These are phyloP conservation scores for Thinocorus orbignyianus DNA, from an alignment of 2,113 vertebrate genomes.

Conservation along the genomic window DNA sequence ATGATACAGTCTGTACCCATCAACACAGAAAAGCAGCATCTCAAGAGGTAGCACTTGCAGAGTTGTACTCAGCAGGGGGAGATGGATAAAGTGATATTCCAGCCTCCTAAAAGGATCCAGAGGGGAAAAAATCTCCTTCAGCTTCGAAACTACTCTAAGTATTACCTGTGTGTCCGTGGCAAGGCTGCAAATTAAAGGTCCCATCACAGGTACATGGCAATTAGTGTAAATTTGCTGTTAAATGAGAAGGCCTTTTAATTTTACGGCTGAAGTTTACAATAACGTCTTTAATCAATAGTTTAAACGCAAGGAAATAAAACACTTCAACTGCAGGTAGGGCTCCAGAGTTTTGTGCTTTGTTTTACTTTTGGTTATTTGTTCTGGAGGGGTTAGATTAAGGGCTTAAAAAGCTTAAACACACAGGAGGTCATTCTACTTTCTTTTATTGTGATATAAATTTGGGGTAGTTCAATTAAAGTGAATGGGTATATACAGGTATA, in stretches of 20 bases:
- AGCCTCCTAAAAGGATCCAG: background rate
- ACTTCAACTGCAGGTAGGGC: conserved; percentile 47
- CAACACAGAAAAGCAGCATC: background rate
- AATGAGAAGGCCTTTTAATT: conserved; percentile 55
- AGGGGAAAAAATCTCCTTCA: background rate
- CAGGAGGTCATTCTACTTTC: background rate
- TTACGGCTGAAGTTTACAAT: conserved; percentile 41
- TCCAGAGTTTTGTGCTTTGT: conserved; percentile 47
- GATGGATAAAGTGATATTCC: background rate
- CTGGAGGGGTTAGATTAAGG: conserved; percentile 50
- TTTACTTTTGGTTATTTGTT: conserved; percentile 49
- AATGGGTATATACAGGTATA: conserved; percentile 6
- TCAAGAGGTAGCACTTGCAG: background rate
- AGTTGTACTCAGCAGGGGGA: background rate
- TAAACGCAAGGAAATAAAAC: conserved; percentile 67
- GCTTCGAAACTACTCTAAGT: background rate
- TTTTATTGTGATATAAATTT: conserved; percentile 58
- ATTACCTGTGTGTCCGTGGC: background rate
- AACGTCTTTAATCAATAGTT: conserved; percentile 69
- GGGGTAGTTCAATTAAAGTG: conserved; percentile 40
- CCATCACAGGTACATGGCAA: background rate
- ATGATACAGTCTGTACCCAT: background rate
- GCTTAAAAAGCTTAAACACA: conserved; percentile 34
- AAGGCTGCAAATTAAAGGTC: background rate
- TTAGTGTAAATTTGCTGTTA: conserved; percentile 27